A percentile compares a stretch with the other conserved stretches of the same genome.
Evolutionary conservation across 2,888 invertebrate genomes (phyloP).

Genomic region (Drosophila pseudotakahashii): DNA sequence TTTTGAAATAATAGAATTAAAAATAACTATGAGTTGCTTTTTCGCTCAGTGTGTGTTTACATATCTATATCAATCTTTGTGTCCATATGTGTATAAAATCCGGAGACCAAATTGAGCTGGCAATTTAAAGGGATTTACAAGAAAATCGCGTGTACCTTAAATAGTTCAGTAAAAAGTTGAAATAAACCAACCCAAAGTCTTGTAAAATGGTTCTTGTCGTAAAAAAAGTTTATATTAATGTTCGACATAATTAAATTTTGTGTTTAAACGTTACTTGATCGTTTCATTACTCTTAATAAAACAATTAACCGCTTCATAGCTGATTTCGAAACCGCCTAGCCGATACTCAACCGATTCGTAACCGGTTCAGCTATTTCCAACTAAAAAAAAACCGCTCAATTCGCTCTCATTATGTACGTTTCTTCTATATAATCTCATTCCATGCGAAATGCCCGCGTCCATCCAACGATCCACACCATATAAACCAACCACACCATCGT

Average conservation of each 20-base stretch:
- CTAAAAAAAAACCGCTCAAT: conserved; percentile 14
- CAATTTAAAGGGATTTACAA: background rate
- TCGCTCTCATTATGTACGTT: conserved; percentile 30
- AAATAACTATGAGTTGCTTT: too few species aligned
- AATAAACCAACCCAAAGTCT: too few species aligned
- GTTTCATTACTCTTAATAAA: too few species aligned
- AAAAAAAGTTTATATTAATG: too few species aligned
- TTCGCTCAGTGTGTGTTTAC: conserved; percentile 11
- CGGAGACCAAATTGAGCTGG: conserved; percentile 33
- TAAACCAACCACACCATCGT: conserved; percentile 20
- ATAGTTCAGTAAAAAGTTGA: background rate
- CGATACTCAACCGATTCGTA: background rate
- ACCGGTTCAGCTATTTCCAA: background rate
- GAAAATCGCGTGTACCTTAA: background rate
- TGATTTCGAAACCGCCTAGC: background rate
- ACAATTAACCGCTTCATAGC: background rate
- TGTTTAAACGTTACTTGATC: too few species aligned
- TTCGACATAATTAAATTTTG: too few species aligned
- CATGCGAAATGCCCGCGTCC: conserved; percentile 41
- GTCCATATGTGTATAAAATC: conserved; percentile 10
- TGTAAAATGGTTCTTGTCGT: too few species aligned
- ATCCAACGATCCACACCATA: conserved; percentile 23
- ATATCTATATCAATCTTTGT: conserved; percentile 16
- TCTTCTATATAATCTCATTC: conserved; percentile 45
- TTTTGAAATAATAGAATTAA: too few species aligned